These are phyloP conservation scores for Notoglanidium macrostoma DNA, from an alignment of 2,797 vertebrate species.

Conservation along the genomic window DNA sequence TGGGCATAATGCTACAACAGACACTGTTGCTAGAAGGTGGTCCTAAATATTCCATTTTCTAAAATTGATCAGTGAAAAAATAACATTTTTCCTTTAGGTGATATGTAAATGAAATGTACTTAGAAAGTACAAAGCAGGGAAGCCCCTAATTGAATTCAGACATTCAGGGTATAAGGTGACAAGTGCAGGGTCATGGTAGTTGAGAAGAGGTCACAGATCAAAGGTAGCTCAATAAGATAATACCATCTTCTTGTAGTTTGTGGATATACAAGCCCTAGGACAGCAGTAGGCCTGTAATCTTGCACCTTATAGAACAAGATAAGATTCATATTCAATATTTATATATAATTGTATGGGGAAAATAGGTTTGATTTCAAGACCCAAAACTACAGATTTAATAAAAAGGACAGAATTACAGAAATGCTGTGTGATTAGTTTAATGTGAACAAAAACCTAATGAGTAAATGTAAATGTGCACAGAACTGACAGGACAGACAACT, in stretches of 20 bases:
- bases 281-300: not conserved
- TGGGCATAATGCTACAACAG: not conserved
- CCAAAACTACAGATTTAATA: not conserved
- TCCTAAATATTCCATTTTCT: constrained; percentile 46
- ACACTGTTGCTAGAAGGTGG: constrained; percentile 28
- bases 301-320: not conserved
- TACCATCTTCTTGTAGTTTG: constrained; percentile 7
- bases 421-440: not conserved
- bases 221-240: constrained; percentile 37
- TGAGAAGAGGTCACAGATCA: constrained; percentile 57
- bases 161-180: constrained; percentile 37
- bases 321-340: not conserved
- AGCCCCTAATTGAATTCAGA: constrained; percentile 29
- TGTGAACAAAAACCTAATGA: not conserved
- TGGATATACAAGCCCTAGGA: not conserved
- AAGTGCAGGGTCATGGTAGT: constrained; percentile 54
- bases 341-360: not conserved
- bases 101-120: not conserved
- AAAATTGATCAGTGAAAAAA: constrained; percentile 42
- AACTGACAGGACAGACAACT: constrained; percentile 22
- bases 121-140: constrained; percentile 14
- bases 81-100: constrained; percentile 40
- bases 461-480: not conserved
- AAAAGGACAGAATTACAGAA: too few relatives aligned
- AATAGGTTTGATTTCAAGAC: not conserved